Percentiles rank a stretch among this genome's conserved stretches.
Evolutionary conservation across 2,113 vertebrate genomes (phyloP).

Genomic region (Cryptotis parvus): DNA sequence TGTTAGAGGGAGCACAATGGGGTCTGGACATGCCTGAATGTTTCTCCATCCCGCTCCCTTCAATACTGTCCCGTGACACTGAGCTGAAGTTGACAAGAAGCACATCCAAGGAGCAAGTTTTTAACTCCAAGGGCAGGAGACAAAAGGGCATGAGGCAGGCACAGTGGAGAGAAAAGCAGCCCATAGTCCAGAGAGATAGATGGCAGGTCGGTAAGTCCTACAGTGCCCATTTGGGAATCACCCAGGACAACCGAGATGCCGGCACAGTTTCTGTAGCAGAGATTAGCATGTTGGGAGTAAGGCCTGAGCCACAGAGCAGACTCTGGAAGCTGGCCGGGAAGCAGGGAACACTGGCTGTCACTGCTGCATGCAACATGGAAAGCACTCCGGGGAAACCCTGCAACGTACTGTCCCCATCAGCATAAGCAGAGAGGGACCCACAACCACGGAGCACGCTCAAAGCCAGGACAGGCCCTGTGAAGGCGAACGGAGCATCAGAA

Average conservation of each 20-base stretch:
- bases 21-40: too few relatives aligned
- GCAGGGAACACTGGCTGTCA: not conserved
- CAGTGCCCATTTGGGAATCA: not conserved
- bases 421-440: fast-evolving
- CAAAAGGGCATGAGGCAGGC: not conserved
- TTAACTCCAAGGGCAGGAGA: not conserved
- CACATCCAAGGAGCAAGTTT: not conserved
- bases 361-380: fast-evolving
- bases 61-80: not conserved
- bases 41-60: not conserved
- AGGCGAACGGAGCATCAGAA: not conserved
- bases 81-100: not conserved
- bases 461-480: not conserved
- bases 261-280: not conserved
- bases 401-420: fast-evolving
- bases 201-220: not conserved
- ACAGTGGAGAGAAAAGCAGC: not conserved
- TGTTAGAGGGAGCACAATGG: too few relatives aligned
- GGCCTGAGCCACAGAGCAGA: not conserved
- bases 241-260: not conserved
- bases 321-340: not conserved
- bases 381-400: fast-evolving
- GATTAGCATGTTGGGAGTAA: not conserved
- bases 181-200: not conserved
- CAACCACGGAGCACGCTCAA: fast-evolving